Evolutionary conservation across 1,140 invertebrate species (phyloP).

Genomic region (Ruditapes philippinarum): DNA sequence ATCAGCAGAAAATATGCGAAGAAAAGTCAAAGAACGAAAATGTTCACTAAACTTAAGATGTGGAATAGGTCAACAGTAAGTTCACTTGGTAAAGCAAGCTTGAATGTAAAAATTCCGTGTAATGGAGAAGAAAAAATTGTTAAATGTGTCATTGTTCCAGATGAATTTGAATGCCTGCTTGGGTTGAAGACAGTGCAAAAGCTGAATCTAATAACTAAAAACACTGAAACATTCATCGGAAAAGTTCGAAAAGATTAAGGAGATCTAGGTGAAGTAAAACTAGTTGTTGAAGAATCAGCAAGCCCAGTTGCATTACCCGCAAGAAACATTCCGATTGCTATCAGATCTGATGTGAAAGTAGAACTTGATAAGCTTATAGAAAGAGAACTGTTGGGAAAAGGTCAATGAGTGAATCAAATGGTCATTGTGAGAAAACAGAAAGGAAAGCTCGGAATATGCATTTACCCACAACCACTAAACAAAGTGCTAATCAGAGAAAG

Average conservation of each 20-base stretch:
- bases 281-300: background rate
- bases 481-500: conserved; percentile 33
- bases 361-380: conserved; percentile 13
- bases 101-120: no score
- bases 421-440: conserved; percentile 67
- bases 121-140: background rate
- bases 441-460: conserved; percentile 68
- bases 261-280: conserved; percentile 28
- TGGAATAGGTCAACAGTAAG: no score
- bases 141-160: conserved; percentile 15
- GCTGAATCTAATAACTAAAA: conserved; percentile 10
- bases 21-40: no score
- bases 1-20: no score
- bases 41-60: no score
- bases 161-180: conserved; percentile 42
- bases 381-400: conserved; percentile 68
- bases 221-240: conserved; percentile 30
- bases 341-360: conserved; percentile 31
- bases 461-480: conserved; percentile 70
- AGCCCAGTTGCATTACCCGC: conserved; percentile 2
- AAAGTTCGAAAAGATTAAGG: conserved; percentile 15
- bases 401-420: conserved; percentile 74
- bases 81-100: no score
- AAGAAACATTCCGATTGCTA: conserved; percentile 29
- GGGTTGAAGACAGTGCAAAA: conserved; percentile 30